Evolutionary conservation across 1,140 invertebrate genomes (phyloP).

Genomic region (Drosophila suzukii): DNA sequence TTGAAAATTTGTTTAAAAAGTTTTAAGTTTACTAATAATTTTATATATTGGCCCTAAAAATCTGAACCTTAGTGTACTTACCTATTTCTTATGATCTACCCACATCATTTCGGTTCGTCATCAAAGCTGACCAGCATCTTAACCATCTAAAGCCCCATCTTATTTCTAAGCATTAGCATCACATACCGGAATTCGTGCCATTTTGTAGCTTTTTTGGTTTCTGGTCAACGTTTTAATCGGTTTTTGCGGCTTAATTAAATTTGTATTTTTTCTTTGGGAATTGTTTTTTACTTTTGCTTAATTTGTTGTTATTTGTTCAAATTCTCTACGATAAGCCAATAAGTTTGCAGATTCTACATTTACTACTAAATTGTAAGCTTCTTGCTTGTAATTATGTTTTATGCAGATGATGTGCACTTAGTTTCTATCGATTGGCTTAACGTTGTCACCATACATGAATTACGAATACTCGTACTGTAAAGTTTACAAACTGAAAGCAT

Average conservation of each 20-base stretch:
- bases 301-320: neutral
- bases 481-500: neutral
- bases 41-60: neutral
- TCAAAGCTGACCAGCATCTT: conserved; percentile 40
- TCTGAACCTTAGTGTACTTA: conserved; percentile 10
- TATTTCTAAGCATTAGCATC: conserved; percentile 32
- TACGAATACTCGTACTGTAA: neutral
- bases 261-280: neutral
- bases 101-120: conserved; percentile 67
- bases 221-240: conserved; percentile 66
- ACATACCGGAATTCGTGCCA: conserved; percentile 33
- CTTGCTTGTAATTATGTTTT: too few species aligned
- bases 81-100: conserved; percentile 37
- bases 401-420: too few species aligned
- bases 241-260: conserved; percentile 58
- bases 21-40: neutral
- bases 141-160: conserved; percentile 17
- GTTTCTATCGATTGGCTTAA: too few species aligned
- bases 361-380: too few species aligned
- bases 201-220: conserved; percentile 38
- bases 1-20: too few species aligned
- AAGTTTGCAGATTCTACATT: too few species aligned
- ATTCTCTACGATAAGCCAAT: neutral
- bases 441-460: neutral
- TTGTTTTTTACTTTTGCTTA: neutral